Evolutionary conservation across 2,113 vertebrate genomes (phyloP).

Genomic region (Lycaon pictus): DNA sequence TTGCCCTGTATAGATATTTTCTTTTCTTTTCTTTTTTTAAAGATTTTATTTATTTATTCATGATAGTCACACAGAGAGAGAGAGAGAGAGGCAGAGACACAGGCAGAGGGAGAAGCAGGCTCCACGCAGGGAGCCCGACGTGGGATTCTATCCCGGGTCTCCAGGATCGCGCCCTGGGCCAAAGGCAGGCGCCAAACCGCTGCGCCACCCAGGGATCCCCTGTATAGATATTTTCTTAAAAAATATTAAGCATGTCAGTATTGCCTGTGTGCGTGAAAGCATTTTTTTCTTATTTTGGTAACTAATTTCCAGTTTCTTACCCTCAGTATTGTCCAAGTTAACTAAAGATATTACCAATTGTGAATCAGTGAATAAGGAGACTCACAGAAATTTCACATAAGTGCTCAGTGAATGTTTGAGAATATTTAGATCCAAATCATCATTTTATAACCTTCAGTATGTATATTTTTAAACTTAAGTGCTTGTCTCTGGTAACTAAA

Average conservation of each 20-base stretch:
- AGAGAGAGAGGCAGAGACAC: too few relatives aligned
- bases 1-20: too few relatives aligned
- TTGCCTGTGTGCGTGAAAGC: neutral
- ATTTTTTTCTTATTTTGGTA: conserved; percentile 43
- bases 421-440: conserved; percentile 26
- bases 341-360: conserved; percentile 36
- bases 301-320: conserved; percentile 50
- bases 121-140: too few relatives aligned
- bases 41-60: too few relatives aligned
- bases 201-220: too few relatives aligned
- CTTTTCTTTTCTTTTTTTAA: too few relatives aligned
- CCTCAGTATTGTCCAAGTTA: neutral
- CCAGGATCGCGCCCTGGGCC: too few relatives aligned
- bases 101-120: too few relatives aligned
- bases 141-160: too few relatives aligned
- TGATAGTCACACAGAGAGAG: too few relatives aligned
- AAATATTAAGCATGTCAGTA: conserved; percentile 23
- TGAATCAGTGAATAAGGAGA: conserved; percentile 48
- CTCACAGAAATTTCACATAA: conserved; percentile 30
- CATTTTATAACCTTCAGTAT: conserved; percentile 46
- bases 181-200: too few relatives aligned
- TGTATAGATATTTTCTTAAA: neutral
- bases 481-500: conserved; percentile 34
- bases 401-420: neutral
- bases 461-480: conserved; percentile 54